Evolutionary conservation across 2,888 invertebrate species (phyloP).

Genomic region (Conops quadrifasciatus): DNA sequence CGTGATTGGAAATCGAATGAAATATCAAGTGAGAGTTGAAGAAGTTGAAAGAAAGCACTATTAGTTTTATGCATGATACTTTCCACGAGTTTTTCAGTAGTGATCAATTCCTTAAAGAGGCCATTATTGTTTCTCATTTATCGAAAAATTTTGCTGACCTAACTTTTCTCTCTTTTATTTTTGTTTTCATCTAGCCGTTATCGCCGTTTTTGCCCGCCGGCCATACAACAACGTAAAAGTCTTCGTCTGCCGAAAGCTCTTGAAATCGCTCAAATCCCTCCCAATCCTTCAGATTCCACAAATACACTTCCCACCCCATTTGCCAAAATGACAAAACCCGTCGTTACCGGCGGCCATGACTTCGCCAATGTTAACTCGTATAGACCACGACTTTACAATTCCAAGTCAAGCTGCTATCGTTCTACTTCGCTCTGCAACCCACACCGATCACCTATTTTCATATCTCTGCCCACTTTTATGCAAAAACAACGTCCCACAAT

Average conservation of each 20-base stretch:
- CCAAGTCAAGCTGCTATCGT: conserved; percentile 59
- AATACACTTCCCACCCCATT: conserved; percentile 34
- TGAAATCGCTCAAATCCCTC: conserved; percentile 46
- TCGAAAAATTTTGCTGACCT: conserved; percentile 9
- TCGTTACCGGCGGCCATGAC: neutral
- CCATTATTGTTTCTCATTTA: neutral
- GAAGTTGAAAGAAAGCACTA: no score
- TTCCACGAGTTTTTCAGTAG: no score
- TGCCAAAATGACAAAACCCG: conserved; percentile 15
- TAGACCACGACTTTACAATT: conserved; percentile 38
- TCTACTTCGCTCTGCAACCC: conserved; percentile 63
- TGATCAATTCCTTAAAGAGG: no score
- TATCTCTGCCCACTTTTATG: conserved; percentile 57
- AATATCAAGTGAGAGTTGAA: no score
- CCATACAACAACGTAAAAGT: conserved; percentile 84
- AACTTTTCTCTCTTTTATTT: conserved; percentile 23
- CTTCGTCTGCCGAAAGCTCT: conserved; percentile 74
- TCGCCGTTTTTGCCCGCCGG: conserved; percentile 71
- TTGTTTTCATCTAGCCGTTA: conserved; percentile 49
- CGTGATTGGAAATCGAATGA: no score
- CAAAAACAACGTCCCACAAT: conserved; percentile 62
- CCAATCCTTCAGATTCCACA: conserved; percentile 42
- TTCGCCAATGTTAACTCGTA: conserved; percentile 31
- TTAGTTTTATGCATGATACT: no score
- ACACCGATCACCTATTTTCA: conserved; percentile 57